These are phyloP conservation scores for Siderastrea siderea DNA, from an alignment of 92 coral and sea anemone genomes.

Conservation along the genomic window DNA sequence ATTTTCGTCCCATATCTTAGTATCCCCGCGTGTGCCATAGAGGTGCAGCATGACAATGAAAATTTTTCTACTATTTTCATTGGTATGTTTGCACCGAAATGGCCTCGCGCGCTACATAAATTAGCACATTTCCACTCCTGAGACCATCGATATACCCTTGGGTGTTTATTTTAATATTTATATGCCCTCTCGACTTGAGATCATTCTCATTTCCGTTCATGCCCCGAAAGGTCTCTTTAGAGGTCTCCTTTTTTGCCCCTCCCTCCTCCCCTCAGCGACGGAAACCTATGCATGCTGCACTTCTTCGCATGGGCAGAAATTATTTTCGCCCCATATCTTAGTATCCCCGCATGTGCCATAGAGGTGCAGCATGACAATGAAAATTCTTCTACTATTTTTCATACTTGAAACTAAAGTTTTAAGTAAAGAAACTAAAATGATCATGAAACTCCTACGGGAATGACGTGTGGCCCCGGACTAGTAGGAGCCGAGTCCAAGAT, in stretches of 20 bases:
- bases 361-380: too few relatives aligned
- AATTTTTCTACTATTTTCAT: slow-evolving; percentile 8
- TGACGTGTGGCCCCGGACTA: too few relatives aligned
- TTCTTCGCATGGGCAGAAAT: too few relatives aligned
- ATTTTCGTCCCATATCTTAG: slow-evolving; percentile 11
- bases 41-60: slow-evolving; percentile 8
- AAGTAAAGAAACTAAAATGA: too few relatives aligned
- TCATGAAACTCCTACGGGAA: too few relatives aligned
- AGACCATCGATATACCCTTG: background rate
- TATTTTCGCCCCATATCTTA: too few relatives aligned
- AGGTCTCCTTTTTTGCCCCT: background rate
- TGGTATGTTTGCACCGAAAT: background rate
- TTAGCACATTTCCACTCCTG: background rate
- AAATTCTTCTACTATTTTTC: too few relatives aligned
- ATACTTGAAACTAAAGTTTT: too few relatives aligned
- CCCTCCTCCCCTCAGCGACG: background rate
- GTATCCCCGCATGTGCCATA: too few relatives aligned
- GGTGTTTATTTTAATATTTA: background rate
- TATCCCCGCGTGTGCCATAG: slow-evolving; percentile 9
- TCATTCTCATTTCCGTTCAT: background rate
- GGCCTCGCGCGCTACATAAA: background rate
- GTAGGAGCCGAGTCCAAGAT: too few relatives aligned
- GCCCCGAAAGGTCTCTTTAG: background rate
- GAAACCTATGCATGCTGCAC: too few relatives aligned
- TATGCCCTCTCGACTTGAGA: background rate